Evolutionary conservation across 2,888 invertebrate species (phyloP).

Genomic region (Tachina lurida): DNA sequence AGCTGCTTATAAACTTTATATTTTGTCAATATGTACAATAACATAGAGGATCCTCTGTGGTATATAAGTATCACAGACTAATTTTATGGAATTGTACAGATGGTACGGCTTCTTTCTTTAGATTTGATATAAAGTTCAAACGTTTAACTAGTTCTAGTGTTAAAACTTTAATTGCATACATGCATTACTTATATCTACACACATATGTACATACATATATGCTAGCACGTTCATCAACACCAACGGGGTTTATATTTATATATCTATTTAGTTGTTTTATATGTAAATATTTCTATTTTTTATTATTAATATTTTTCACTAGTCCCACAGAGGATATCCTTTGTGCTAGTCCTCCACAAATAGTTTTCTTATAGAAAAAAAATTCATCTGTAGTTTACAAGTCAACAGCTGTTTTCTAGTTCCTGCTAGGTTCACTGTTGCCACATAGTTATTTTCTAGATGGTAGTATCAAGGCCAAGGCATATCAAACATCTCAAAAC

Average conservation of each 20-base stretch:
- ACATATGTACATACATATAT: neutral
- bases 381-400: neutral
- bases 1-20: too few relatives aligned
- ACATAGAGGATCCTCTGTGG: too few relatives aligned
- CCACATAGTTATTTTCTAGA: too few relatives aligned
- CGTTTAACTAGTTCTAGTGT: slow-evolving; percentile 28
- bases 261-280: too few relatives aligned
- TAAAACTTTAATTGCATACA: slow-evolving; percentile 19
- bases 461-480: too few relatives aligned
- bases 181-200: neutral
- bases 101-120: slow-evolving; percentile 24
- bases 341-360: too few relatives aligned
- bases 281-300: too few relatives aligned
- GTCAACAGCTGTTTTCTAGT: slow-evolving; percentile 11
- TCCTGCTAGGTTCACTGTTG: neutral
- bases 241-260: neutral
- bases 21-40: too few relatives aligned
- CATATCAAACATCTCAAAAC: too few relatives aligned
- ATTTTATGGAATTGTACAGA: neutral
- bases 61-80: too few relatives aligned
- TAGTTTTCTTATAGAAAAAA: neutral
- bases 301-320: too few relatives aligned
- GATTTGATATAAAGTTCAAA: slow-evolving; percentile 45
- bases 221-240: neutral
- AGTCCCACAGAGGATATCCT: too few relatives aligned